Percentiles rank a stretch among this genome's conserved stretches.
These are phyloP conservation scores for Mermis nigrescens DNA, from an alignment of 2,888 invertebrate species.

Conservation along the genomic window DNA sequence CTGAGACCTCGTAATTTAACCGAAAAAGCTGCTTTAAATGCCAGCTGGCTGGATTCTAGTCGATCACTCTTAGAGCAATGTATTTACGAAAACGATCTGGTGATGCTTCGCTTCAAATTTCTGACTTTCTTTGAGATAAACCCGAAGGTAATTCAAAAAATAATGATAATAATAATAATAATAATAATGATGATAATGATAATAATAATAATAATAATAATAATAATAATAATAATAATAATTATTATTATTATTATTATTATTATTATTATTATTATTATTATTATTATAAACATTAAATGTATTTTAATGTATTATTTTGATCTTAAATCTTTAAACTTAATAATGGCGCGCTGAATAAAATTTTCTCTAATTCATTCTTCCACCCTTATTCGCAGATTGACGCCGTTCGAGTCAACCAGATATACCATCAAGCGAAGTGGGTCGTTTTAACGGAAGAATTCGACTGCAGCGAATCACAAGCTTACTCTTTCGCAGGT, in stretches of 20 bases:
- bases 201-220: too few relatives aligned
- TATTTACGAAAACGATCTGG: slow-evolving; percentile 71
- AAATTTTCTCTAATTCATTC: neutral
- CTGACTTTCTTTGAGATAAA: slow-evolving; percentile 91
- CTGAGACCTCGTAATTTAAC: slow-evolving; percentile 65
- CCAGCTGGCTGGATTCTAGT: slow-evolving; percentile 90
- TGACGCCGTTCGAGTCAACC: slow-evolving; percentile 84
- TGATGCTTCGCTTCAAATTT: slow-evolving; percentile 78
- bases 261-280: too few relatives aligned
- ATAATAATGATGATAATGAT: neutral
- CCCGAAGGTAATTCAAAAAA: slow-evolving; percentile 45
- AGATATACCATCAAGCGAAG: slow-evolving; percentile 92
- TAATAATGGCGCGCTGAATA: too few relatives aligned
- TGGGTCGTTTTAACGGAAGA: slow-evolving; percentile 94
- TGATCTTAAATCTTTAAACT: too few relatives aligned
- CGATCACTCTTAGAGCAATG: slow-evolving; percentile 97
- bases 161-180: slow-evolving; percentile 10
- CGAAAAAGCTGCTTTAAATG: slow-evolving; percentile 75
- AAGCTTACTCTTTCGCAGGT: slow-evolving; percentile 91
- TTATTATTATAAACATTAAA: too few relatives aligned
- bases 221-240: too few relatives aligned
- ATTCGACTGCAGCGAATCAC: slow-evolving; percentile 94
- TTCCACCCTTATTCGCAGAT: slow-evolving; percentile 37
- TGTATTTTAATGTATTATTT: too few relatives aligned
- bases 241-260: too few relatives aligned